A percentile compares a stretch with the other conserved stretches of the same genome.
Conservation (phyloP, 2,113 vertebrate species). For the Illadopsis cleaveri region DNA sequence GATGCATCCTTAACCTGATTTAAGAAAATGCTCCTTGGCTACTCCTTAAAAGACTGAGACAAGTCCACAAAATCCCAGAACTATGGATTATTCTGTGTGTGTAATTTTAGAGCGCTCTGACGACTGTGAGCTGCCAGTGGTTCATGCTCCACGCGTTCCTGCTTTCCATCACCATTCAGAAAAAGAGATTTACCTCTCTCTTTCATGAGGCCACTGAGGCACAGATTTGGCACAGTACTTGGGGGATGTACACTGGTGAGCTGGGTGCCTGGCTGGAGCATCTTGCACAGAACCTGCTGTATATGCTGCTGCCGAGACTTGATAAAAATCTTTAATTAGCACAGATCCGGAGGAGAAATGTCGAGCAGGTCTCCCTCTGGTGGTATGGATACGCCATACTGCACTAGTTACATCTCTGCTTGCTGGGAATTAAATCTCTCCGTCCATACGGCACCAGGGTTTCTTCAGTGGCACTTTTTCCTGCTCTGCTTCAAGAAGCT, state of each 20-base stretch:
- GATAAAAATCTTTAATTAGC: background rate
- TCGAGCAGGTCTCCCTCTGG: background rate
- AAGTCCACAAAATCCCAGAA: background rate
- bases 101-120: background rate
- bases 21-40: background rate
- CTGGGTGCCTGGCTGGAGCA: background rate
- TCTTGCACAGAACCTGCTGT: accelerated
- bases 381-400: background rate
- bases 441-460: accelerated
- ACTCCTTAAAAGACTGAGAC: background rate
- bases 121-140: background rate
- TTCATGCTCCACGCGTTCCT: accelerated
- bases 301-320: accelerated
- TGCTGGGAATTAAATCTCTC: accelerated
- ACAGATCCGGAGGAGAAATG: accelerated
- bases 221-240: accelerated
- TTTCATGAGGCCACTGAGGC: background rate
- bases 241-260: accelerated
- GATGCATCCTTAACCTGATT: background rate
- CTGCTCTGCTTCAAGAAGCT: background rate
- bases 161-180: background rate
- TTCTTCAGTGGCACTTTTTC: background rate
- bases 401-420: background rate
- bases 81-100: background rate
- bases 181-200: background rate